Conservation (phyloP, 1,140 invertebrate genomes). For the Temnothorax nylanderi region DNA sequence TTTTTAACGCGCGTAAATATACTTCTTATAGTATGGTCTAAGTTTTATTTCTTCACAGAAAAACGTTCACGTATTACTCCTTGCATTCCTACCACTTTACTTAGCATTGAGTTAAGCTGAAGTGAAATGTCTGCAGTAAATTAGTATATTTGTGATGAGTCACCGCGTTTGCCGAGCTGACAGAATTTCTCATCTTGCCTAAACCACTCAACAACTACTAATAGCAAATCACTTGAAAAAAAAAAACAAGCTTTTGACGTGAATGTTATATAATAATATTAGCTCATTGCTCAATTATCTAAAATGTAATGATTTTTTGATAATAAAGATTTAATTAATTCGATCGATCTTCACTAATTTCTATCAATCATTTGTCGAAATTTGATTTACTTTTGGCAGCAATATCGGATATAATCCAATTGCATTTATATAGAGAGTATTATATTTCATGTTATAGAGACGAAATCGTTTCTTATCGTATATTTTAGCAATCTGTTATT, state of each 20-base stretch:
- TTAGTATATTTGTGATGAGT: conserved; percentile 53
- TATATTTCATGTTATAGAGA: background rate
- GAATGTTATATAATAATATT: background rate
- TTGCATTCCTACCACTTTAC: conserved; percentile 23
- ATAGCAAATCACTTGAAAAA: conserved; percentile 8
- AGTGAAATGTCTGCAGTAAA: conserved; percentile 47
- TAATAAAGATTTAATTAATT: background rate
- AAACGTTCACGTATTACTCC: background rate
- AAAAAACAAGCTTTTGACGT: background rate
- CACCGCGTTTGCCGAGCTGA: conserved; percentile 38
- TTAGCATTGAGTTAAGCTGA: conserved; percentile 23
- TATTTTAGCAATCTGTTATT: background rate
- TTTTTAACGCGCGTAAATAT: background rate
- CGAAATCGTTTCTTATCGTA: background rate
- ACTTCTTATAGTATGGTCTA: background rate
- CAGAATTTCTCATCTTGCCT: conserved; percentile 45
- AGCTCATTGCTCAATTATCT: background rate
- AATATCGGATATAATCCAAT: background rate
- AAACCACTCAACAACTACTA: conserved; percentile 6
- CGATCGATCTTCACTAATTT: background rate
- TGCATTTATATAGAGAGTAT: background rate
- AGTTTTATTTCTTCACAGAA: background rate
- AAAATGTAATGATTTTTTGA: background rate
- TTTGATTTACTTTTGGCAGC: background rate
- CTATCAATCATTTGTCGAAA: background rate